Percentiles rank a stretch among this genome's conserved stretches.
Evolutionary conservation across 2,113 vertebrate species (phyloP).

Genomic region (Oceanites oceanicus): DNA sequence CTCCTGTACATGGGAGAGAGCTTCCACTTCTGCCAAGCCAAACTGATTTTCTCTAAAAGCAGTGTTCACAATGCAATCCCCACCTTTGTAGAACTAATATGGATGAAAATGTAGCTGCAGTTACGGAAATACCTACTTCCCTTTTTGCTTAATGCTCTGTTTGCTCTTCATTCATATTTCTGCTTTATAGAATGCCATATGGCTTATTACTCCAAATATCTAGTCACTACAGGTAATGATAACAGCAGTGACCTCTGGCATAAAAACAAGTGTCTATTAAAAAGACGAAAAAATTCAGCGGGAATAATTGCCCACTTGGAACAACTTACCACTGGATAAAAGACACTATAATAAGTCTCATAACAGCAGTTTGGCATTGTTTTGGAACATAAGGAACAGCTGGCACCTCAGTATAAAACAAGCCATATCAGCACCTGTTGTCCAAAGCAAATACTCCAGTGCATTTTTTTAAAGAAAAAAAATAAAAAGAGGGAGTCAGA

Average conservation of each 20-base stretch:
- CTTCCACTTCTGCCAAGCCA: neutral
- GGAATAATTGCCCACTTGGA: neutral
- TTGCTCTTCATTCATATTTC: neutral
- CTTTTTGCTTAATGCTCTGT: neutral
- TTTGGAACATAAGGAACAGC: conserved; percentile 38
- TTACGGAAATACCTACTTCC: neutral
- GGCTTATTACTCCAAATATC: neutral
- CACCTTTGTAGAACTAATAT: neutral
- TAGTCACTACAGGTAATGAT: neutral
- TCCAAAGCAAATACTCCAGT: neutral
- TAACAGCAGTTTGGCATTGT: conserved; percentile 2
- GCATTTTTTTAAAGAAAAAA: neutral
- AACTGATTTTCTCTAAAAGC: neutral
- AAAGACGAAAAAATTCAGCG: neutral
- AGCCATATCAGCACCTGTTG: neutral
- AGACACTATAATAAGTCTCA: neutral
- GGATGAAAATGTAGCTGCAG: neutral
- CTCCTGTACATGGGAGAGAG: neutral
- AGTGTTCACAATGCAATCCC: neutral
- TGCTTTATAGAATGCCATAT: neutral
- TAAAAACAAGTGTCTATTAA: neutral
- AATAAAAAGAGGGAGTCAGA: neutral
- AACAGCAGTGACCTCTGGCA: neutral
- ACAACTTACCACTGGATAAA: neutral
- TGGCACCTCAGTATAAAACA: conserved; percentile 15